Conservation (phyloP, 2,888 invertebrate genomes). For the Aleiodes leptofemur region DNA sequence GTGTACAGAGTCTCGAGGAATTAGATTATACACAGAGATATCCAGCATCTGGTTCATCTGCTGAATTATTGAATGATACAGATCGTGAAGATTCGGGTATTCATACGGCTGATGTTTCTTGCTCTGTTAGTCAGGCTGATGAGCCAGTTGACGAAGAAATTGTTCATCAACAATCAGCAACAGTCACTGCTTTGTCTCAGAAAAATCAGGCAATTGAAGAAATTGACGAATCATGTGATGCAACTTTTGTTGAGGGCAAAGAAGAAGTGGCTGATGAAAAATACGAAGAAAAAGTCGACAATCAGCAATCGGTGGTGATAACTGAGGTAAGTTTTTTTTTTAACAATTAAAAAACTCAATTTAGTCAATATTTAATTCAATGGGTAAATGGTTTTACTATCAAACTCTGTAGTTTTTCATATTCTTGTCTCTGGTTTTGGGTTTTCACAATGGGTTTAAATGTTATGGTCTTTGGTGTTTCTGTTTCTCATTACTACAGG, state of each 20-base stretch:
- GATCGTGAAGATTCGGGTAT: slow-evolving; percentile 88
- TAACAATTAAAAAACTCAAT: background rate
- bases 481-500: slow-evolving; percentile 71
- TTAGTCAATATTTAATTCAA: background rate
- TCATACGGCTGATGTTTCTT: slow-evolving; percentile 87
- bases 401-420: slow-evolving; percentile 16
- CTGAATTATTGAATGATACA: slow-evolving; percentile 81
- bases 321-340: slow-evolving; percentile 64
- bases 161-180: slow-evolving; percentile 51
- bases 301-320: slow-evolving; percentile 64
- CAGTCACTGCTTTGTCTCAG: slow-evolving; percentile 46
- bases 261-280: slow-evolving; percentile 46
- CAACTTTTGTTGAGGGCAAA: slow-evolving; percentile 29
- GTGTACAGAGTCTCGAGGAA: slow-evolving; percentile 82
- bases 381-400: background rate
- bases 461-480: slow-evolving; percentile 57
- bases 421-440: slow-evolving; percentile 59
- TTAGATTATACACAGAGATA: slow-evolving; percentile 77
- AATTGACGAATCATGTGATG: slow-evolving; percentile 26
- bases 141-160: slow-evolving; percentile 80
- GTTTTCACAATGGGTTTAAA: slow-evolving; percentile 51
- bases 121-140: slow-evolving; percentile 84
- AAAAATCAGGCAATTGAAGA: slow-evolving; percentile 16
- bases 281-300: slow-evolving; percentile 52
- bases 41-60: slow-evolving; percentile 78